phyloP scores from a whole-genome alignment of 2,113 vertebrate genomes.

The Aegithalos caudatus region DNA sequence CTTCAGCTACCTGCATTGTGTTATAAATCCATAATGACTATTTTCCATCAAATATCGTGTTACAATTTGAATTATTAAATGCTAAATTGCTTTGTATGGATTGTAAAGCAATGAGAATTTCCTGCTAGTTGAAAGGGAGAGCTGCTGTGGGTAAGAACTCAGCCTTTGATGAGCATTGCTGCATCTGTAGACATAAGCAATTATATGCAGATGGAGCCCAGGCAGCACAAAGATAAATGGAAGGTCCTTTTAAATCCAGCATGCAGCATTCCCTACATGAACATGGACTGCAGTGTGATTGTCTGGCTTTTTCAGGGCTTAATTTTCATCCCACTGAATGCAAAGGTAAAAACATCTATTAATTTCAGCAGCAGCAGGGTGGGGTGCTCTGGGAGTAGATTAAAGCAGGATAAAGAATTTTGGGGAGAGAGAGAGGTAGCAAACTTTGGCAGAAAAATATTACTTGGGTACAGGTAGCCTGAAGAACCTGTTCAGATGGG shows the following conservation, averaged over 20 bases:
- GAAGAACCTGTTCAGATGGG: background rate
- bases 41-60: constrained; percentile 28
- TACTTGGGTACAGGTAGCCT: background rate
- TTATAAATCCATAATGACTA: constrained; percentile 52
- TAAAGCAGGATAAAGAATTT: background rate
- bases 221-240: constrained; percentile 21
- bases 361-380: background rate
- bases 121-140: constrained; percentile 18
- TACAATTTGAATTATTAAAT: constrained; percentile 55
- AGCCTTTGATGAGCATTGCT: background rate
- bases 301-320: background rate
- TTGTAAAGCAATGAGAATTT: constrained; percentile 14
- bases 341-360: background rate
- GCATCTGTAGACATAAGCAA: background rate
- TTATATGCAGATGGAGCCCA: constrained; percentile 43
- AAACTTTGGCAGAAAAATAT: background rate
- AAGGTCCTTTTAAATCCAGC: constrained; percentile 29
- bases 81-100: background rate
- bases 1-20: constrained; percentile 52
- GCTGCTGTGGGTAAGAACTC: background rate
- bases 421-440: background rate
- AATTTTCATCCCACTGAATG: background rate
- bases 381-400: background rate
- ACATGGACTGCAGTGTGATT: background rate
- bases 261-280: background rate